These are phyloP conservation scores for Pseudolaguvia tuberculata DNA, from an alignment of 2,113 vertebrate species.

Conservation along the genomic window DNA sequence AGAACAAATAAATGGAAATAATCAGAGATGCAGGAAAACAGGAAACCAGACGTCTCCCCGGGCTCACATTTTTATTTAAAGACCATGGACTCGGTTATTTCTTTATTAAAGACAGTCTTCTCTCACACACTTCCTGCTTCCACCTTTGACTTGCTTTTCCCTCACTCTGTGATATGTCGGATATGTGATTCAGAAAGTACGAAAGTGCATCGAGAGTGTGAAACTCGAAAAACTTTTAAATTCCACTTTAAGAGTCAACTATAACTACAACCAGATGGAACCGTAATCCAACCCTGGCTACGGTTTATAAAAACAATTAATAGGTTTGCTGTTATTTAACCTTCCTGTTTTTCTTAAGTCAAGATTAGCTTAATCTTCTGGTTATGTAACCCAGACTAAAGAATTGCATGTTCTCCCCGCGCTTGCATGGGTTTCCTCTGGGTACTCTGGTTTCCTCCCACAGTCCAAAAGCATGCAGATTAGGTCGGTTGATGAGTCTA, in stretches of 20 bases:
- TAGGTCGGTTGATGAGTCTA: too few species aligned
- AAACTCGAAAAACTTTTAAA: too few species aligned
- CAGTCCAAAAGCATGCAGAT: too few species aligned
- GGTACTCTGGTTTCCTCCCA: too few species aligned
- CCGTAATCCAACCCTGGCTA: not conserved
- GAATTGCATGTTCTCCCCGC: too few species aligned
- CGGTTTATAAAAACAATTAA: too few species aligned
- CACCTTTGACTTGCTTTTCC: slow-evolving; percentile 1
- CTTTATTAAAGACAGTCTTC: slow-evolving; percentile 43
- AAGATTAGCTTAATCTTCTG: too few species aligned
- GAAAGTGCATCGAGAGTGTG: not conserved
- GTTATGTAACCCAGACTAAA: too few species aligned
- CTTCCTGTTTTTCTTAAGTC: too few species aligned
- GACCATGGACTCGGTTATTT: slow-evolving; percentile 21
- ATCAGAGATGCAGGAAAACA: slow-evolving; percentile 5
- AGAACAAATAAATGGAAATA: slow-evolving; percentile 47
- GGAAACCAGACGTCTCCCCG: slow-evolving; percentile 1
- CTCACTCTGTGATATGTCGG: slow-evolving; percentile 27
- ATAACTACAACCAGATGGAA: too few species aligned
- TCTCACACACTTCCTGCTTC: slow-evolving; percentile 10
- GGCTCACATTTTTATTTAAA: slow-evolving; percentile 37
- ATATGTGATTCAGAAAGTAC: not conserved
- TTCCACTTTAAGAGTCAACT: not conserved
- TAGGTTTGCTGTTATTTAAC: too few species aligned
- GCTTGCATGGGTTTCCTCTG: too few species aligned